phyloP scores from a whole-genome alignment of 2,888 invertebrate genomes.

The Esperia sulphurella region DNA sequence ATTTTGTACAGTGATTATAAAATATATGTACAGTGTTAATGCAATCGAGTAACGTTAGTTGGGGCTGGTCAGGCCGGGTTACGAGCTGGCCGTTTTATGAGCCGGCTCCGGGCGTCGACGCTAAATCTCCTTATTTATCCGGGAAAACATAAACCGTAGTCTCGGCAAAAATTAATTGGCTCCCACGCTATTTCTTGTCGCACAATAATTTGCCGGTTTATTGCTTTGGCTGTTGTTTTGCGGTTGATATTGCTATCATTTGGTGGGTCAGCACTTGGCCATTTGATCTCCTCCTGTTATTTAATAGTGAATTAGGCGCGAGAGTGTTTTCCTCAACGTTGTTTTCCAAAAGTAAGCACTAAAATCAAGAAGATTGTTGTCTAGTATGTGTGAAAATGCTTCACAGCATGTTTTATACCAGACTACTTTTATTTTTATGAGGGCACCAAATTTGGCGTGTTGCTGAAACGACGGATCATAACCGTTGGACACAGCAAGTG shows the following conservation, averaged over 20 bases:
- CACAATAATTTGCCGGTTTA: constrained; percentile 61
- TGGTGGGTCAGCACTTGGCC: constrained; percentile 4
- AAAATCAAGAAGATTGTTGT: constrained; percentile 11
- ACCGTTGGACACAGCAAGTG: constrained; percentile 70
- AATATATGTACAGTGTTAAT: constrained; percentile 15
- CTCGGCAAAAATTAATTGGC: constrained; percentile 76
- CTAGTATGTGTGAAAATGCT: constrained; percentile 41
- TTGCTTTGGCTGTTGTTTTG: constrained; percentile 38
- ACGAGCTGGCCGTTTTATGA: constrained; percentile 62
- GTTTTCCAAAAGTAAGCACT: neutral
- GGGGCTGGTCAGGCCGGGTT: constrained; percentile 57
- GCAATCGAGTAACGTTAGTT: constrained; percentile 53
- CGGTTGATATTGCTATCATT: constrained; percentile 21
- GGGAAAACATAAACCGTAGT: constrained; percentile 72
- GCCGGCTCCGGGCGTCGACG: constrained; percentile 55
- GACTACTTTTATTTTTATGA: constrained; percentile 68
- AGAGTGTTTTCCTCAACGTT: neutral
- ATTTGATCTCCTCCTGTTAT: neutral
- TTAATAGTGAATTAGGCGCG: neutral
- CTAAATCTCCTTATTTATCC: constrained; percentile 77
- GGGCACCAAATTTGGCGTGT: constrained; percentile 69
- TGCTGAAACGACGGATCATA: constrained; percentile 69
- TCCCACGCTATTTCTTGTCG: constrained; percentile 60
- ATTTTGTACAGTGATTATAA: neutral
- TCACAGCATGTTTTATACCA: constrained; percentile 51